Evolutionary conservation across 2,797 vertebrate species (phyloP).

Genomic region (Cygnus olor): DNA sequence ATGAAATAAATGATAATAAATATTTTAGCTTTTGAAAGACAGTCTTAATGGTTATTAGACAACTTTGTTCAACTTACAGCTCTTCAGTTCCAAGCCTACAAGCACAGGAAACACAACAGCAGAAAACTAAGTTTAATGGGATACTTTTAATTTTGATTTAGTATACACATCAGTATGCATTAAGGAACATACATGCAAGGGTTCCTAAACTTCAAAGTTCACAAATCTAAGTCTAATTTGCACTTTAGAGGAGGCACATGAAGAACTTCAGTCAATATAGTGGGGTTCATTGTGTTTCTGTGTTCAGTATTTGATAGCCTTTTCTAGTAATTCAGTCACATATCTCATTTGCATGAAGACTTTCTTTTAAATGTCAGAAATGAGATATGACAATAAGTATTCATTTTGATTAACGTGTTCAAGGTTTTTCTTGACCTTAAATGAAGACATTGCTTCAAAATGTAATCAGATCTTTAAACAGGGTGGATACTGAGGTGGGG

Average conservation of each 20-base stretch:
- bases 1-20: constrained; percentile 27
- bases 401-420: constrained; percentile 79
- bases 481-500: background rate
- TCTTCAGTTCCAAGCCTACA: constrained; percentile 20
- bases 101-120: constrained; percentile 16
- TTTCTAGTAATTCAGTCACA: constrained; percentile 75
- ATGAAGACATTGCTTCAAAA: constrained; percentile 67
- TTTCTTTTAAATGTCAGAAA: constrained; percentile 81
- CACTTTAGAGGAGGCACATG: constrained; percentile 76
- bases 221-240: constrained; percentile 78
- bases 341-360: constrained; percentile 78
- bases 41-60: constrained; percentile 27
- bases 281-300: constrained; percentile 70
- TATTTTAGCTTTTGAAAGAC: constrained; percentile 46
- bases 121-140: constrained; percentile 48
- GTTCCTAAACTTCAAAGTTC: constrained; percentile 71
- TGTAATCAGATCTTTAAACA: constrained; percentile 52
- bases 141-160: constrained; percentile 63
- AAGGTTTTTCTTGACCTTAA: constrained; percentile 78
- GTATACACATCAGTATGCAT: constrained; percentile 64
- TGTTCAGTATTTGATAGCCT: constrained; percentile 73
- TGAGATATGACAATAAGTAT: constrained; percentile 77
- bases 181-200: constrained; percentile 53
- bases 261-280: constrained; percentile 76
- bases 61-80: constrained; percentile 50